Base-by-base conservation (phyloP, 2,888 invertebrate species). In the Hymenopus coronatus region DNA sequence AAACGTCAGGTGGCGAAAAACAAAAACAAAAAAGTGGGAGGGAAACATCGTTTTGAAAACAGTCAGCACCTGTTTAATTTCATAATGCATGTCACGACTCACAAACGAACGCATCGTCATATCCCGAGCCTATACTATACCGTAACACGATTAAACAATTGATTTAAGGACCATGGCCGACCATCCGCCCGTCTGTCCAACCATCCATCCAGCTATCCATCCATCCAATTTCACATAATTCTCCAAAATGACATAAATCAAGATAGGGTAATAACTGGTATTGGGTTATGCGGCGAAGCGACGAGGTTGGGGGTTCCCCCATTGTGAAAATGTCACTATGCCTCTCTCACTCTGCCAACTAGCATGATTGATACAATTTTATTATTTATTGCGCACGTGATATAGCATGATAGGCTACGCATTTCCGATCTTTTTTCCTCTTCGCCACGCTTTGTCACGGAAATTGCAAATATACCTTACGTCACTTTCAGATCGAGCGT, bases 401-500 rank as follows among this genome's bases (percentile, higher is more conserved):
- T 81, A 81, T 85, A 85, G 70, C 86, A 86, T 86, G 86, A 86
- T 86, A 86, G 86, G 86, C 70, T 86, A 86, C 86, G 81, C 86
- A 81, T 86, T 86, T 86, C 86, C 86, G 14, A 86, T 86, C 30
- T 28, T 20, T 28, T 25, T 81, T 70, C 70, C 28, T 3, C 28
- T 28, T 84, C 25, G 30, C 30, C 28, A 7, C 28, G 54, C 54
- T 70, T 25, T 20, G 54, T 70, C 54, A 70, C 54, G 54, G 20
- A 70, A 25, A 15, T 70, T 70, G 54, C 54, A 15, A 70, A 25
- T 70, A 70, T 70, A 40, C 40, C 54, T 70, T 70, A 15, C 54
- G 54, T 70, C 20, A 70, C 20, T 70, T 70, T 70, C 4, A 15
- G 20, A 70, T 70, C 1, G 4, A 70, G 25, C 6, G 4, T 70